Evolutionary conservation across 1,140 invertebrate genomes (phyloP), one percentile per base, ranked within the genome.

Genomic region (Dysdera silvatica): DNA sequence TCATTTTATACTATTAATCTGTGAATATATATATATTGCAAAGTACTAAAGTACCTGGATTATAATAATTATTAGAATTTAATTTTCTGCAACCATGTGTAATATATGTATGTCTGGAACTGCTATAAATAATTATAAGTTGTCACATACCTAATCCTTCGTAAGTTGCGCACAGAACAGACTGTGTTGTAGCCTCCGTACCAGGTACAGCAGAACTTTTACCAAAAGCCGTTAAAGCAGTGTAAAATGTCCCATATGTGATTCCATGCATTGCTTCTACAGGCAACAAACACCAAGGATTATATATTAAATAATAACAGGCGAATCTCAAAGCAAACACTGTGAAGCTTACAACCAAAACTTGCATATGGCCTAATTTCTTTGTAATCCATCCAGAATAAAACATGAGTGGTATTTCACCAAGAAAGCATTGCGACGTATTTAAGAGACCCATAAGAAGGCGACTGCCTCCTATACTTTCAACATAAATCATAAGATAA

Each of bases 341-440:
- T 31, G 85, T 76, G 16, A 94, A 78, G 3, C 91, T 85, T 28
- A 93, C 68, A 18, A 85, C 86, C 84, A 95, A 89, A 60, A 86
- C 83, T 69, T 87, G 82, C 0, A 87, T 75, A 71, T 93, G 88
- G 0, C 91, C 91, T 1, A 95, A 75, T 73, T 85, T 87, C 66
- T 85, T 85, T 1, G 95, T 77, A 43, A 95, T 84, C 72, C 76
- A 80, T 24, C 87, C 87, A 58, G 89, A 90, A 10, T 89, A 71
- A 72, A 92, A 91, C 76, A 94, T 88, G 67, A 93, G 89, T 1
- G 89, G 89, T 61, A 92, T 74, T 76, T 93, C 90, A 16, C 92
- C 92, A 20, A 84, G 76, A 68, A 94, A 86, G 67, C 86, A 88
- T 72, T 91, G 88, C 47, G 92, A 81, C 3, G 84, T 83, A 69